Base-by-base conservation (phyloP, 2,113 vertebrate genomes). In the Hippocampus barbouri region DNA sequence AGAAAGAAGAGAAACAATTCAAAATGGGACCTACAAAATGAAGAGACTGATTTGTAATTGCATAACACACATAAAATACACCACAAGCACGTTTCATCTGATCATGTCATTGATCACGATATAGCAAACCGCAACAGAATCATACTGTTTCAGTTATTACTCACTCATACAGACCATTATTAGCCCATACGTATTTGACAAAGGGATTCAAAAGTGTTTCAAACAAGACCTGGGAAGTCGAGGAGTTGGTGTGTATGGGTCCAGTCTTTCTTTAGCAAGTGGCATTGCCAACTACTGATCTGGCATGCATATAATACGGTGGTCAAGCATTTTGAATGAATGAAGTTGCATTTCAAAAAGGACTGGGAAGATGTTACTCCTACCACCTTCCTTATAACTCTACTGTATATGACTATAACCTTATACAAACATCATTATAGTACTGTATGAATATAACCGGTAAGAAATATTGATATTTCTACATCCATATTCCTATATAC, bases 1-100 rank as follows among this genome's bases (percentile, higher is more conserved):
- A 86, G 69, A 81, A 79, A 38, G 67, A 9, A 49, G 16, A 69
- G 5, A 53, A 15, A 59, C 1, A 14, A 14, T 59, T 18, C 14
- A 51, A 45, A 8, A 4, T 40, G 23, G 41, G 3, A 34, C 4
- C 57, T 27, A 59, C 10, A 14, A 27, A 27, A 21, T 15, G 15
- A 8, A 30, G 25, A 60, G 15, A 15, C 4, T 38, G 34, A 38
- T 38, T 20, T 54, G 5, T 2, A 21, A n/a, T 20, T 20, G 21
- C 34, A 38, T 38, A 34, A 34, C 4, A 34, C 5, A 6, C 51
- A 53, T 11, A 57, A 21, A 57, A 57, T 25, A 27, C 4, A 59
- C 23, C n/a, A 27, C n/a, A 25, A 25, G 21, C 25, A 30, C 47
- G 14, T 43, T 72, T 51, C 25, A 66, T 47, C 45, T 27, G 25